A percentile compares a stretch with the other conserved stretches of the same genome.
Evolutionary conservation across 2,113 vertebrate genomes (phyloP).

Genomic region (Carassius carassius): DNA sequence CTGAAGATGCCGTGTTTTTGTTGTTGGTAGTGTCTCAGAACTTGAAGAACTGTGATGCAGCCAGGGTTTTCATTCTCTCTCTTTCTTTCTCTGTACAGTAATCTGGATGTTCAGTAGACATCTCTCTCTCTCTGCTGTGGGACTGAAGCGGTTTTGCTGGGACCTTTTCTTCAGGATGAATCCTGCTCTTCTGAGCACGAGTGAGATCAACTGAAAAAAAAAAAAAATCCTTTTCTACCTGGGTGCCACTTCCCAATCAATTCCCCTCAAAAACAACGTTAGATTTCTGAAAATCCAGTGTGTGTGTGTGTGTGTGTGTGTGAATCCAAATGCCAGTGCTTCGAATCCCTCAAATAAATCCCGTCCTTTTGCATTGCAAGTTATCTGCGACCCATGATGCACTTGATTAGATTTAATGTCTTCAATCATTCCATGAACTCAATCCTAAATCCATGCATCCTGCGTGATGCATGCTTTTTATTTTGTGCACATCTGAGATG

Average conservation of each 20-base stretch:
- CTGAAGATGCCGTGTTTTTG: neutral
- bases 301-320: neutral
- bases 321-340: neutral
- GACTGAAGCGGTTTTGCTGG: too few relatives aligned
- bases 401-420: neutral
- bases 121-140: too few relatives aligned
- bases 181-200: slow-evolving; percentile 18
- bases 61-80: neutral
- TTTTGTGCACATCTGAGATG: neutral
- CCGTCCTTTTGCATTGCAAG: neutral
- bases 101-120: slow-evolving; percentile 15
- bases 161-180: neutral
- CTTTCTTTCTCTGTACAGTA: slow-evolving; percentile 56
- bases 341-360: neutral
- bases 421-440: slow-evolving; percentile 25
- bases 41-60: neutral
- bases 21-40: neutral
- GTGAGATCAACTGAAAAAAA: too few relatives aligned
- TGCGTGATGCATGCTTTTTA: neutral
- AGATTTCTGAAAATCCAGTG: neutral
- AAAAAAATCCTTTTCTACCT: neutral
- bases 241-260: neutral
- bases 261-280: neutral
- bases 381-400: neutral
- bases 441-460: neutral